Base-by-base conservation (phyloP, 2,888 invertebrate species). In the Sinodicranocentrus sp. region DNA sequence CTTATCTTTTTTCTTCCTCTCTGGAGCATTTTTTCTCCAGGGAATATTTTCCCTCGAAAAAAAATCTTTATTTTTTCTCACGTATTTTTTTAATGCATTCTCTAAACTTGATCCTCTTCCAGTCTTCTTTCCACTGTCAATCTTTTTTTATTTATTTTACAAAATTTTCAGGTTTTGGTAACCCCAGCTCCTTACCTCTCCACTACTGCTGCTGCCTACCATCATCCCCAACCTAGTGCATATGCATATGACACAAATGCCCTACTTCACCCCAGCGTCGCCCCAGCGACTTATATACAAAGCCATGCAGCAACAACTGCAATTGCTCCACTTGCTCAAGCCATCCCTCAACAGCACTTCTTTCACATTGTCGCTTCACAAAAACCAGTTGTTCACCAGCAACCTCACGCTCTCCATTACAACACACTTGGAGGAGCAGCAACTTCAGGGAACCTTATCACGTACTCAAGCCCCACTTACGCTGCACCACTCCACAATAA, bases 301-400 rank as follows among this genome's bases (percentile, higher is more conserved):
- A n/a, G n/a, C n/a, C 8, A 68, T 28, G 59, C 39, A 13, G 19
- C 68, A n/a, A 54, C 73, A 15, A 52, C 67, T 26, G 80, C 67
- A 48, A 21, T 67, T 44, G 76, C 71, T 44, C 71, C 82, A 21
- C 80, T 82, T 54, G 83, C 82, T 61, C 86, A 84, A 52, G 54
- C 79, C n/a, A 26, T 84, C 59, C 85, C 85, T 33, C 84, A 82
- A 25, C 85, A 85, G 28, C 85, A 85, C 33, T 87, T 84, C 78
- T 87, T 57, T 63, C 76, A 77, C 65, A 52, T 59, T 59, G 43
- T 13, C 19, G 28, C 19, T 19, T 0, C 17, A n/a, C 71, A 10
- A n/a, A 25, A 54, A 57, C 61, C 44, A 19, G 61, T 48, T 63
- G 39, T 63, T 61, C 70, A 70, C 70, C 73, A 73, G 26, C 73